A percentile compares a stretch with the other conserved stretches of the same genome.
phyloP scores from a whole-genome alignment of 2,113 vertebrate species.

The Candoia aspera region DNA sequence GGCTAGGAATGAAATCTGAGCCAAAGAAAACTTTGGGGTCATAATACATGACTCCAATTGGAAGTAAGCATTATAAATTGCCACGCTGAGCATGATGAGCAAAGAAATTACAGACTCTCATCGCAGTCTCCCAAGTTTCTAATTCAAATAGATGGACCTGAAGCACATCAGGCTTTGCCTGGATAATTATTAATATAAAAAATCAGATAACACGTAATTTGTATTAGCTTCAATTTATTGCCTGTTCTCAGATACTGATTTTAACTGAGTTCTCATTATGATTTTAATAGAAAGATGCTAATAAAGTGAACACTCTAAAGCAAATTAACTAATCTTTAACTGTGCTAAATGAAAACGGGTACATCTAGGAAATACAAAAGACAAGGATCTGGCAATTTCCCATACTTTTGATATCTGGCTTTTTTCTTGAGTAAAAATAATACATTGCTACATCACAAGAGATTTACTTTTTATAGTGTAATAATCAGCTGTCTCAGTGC shows the following conservation, averaged over 20 bases:
- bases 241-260: not conserved
- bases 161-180: not conserved
- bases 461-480: not conserved
- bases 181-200: not conserved
- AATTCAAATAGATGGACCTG: not conserved
- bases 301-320: not conserved
- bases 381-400: not conserved
- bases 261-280: not conserved
- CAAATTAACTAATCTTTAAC: not conserved
- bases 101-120: not conserved
- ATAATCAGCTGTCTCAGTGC: not conserved
- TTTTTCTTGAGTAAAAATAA: slow-evolving; percentile 12
- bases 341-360: not conserved
- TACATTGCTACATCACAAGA: not conserved
- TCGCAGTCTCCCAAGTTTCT: not conserved
- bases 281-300: slow-evolving; percentile 1
- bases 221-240: not conserved
- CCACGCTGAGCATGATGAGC: not conserved
- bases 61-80: not conserved
- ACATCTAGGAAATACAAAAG: not conserved
- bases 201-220: not conserved
- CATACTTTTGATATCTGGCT: not conserved
- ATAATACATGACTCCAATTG: not conserved
- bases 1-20: not conserved
- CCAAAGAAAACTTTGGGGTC: not conserved